phyloP scores from a whole-genome alignment of 1,140 invertebrate genomes.

The Neodiprion pinetum region DNA sequence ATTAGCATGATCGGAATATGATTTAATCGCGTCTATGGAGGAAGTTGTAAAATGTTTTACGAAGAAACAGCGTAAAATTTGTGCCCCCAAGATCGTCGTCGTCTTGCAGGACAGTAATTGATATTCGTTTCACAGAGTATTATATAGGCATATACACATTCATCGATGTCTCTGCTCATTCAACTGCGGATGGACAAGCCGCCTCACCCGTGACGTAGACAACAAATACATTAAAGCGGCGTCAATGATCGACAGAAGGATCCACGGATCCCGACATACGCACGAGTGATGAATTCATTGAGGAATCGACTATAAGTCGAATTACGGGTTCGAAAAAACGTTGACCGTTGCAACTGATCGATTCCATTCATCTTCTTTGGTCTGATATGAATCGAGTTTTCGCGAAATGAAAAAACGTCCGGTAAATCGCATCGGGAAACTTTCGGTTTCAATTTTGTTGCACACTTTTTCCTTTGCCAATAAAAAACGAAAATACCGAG shows the following conservation, averaged over 20 bases:
- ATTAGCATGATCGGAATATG: too few species aligned
- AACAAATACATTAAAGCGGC: too few species aligned
- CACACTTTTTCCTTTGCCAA: background rate
- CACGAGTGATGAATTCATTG: too few species aligned
- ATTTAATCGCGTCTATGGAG: slow-evolving; percentile 25
- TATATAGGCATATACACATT: background rate
- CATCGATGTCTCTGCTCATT: background rate
- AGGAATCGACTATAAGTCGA: too few species aligned
- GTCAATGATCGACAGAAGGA: too few species aligned
- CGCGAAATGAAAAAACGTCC: slow-evolving; percentile 7
- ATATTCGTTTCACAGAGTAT: slow-evolving; percentile 20
- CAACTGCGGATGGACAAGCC: too few species aligned
- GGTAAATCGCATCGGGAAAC: slow-evolving; percentile 13
- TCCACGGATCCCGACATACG: too few species aligned
- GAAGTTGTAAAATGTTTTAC: slow-evolving; percentile 56
- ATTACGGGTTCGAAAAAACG: too few species aligned
- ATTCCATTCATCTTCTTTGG: background rate
- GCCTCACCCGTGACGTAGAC: too few species aligned
- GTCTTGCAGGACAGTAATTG: slow-evolving; percentile 16
- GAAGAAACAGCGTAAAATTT: slow-evolving; percentile 40
- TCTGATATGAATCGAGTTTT: background rate
- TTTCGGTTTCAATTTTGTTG: slow-evolving; percentile 27
- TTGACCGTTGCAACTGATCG: background rate
- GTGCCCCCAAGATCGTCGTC: background rate
- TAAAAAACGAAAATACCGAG: background rate